Conservation (phyloP, 2,888 invertebrate species). For the Pristionchus fissidentatus region DNA sequence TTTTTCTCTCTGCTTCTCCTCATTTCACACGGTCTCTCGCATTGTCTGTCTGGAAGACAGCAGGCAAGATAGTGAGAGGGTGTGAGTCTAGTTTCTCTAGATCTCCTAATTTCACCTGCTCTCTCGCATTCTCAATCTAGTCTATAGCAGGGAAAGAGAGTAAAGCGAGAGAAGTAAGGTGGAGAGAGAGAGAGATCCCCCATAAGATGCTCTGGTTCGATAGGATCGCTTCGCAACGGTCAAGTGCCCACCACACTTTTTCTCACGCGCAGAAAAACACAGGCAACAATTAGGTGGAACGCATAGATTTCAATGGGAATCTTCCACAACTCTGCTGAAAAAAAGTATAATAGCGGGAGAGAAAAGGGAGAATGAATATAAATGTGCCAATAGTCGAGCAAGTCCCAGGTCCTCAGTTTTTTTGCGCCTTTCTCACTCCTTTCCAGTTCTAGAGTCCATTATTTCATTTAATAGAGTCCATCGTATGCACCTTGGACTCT, state of each 20-base stretch:
- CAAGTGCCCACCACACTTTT: not conserved
- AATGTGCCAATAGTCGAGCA: no score
- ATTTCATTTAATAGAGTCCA: no score
- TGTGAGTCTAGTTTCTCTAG: not conserved
- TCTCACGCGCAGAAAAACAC: constrained; percentile 15
- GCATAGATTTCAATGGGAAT: no score
- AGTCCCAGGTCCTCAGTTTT: no score
- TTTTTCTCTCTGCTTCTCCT: not conserved
- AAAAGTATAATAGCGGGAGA: no score
- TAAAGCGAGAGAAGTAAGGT: not conserved
- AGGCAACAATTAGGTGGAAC: not conserved
- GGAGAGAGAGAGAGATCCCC: not conserved
- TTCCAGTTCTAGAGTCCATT: no score
- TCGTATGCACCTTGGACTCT: no score
- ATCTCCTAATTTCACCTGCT: not conserved
- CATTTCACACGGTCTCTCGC: not conserved
- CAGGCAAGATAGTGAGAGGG: no score
- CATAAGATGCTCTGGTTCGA: not conserved
- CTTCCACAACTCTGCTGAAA: no score
- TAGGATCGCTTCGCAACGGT: not conserved
- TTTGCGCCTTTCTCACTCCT: no score
- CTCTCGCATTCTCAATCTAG: not conserved
- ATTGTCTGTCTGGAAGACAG: not conserved
- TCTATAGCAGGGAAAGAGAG: no score
- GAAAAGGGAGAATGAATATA: no score